Base-by-base conservation (phyloP, 1,140 invertebrate genomes). In the Zeugodacus cucurbitae region DNA sequence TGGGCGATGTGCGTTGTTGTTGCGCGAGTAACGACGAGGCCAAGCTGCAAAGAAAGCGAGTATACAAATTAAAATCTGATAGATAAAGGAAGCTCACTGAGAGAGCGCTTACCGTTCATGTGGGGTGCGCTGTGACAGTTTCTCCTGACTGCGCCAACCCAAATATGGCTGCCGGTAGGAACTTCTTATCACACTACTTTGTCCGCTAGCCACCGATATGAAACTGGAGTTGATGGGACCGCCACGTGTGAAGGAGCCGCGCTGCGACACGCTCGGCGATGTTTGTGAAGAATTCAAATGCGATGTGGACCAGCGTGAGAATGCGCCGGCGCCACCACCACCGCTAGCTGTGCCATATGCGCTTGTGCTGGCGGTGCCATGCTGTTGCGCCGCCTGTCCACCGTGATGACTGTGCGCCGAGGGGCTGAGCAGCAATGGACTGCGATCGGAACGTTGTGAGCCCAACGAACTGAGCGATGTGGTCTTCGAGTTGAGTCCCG, bases 91-190 rank as follows among this genome's bases (percentile, higher is more conserved):
- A 32, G 67, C 62, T n/a, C n/a, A 32, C 10, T 4, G 17, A 54
- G 29, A 34, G 29, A 62, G 6, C 20, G 34, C 26, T 90, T 86
- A 95, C 94, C 97, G 95, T 95, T 98, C 97, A 87, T 97, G 96
- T 44, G 97, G 97, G 14, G 97, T 97, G 89, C 48, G 96, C 88
- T 96, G 96, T 70, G 95, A 94, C 4, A 93, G 88, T 57, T 97
- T 95, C 93, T 98, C 97, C 91, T 98, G 97, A 88, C 97, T 98
- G 89, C 97, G 94, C 97, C 97, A 98, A 86, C 97, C 97, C 44
- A 98, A 94, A 93, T 98, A 98, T 14, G 97, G 97, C 93, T 97
- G 96, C 14, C 96, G 93, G 90, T 96, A 95, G 94, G 95, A 96
- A 88, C 92, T 93, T 22, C 93, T 88, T 32, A 93, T 89, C 7